These are phyloP conservation scores for Vulpes lagopus DNA, from an alignment of 2,113 vertebrate genomes.

Conservation along the genomic window DNA sequence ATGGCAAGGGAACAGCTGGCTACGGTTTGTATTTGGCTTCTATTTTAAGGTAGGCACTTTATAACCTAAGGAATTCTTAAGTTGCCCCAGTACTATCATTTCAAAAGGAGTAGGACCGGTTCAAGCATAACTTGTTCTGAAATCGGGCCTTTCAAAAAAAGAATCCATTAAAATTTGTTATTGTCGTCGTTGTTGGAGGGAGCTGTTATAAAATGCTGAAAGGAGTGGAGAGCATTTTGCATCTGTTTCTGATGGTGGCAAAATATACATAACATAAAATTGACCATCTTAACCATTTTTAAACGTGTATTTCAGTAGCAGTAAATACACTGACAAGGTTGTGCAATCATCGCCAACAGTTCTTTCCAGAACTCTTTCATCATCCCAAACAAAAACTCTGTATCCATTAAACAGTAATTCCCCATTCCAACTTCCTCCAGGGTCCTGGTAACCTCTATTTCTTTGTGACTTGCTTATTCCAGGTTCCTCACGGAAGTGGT, in stretches of 20 bases:
- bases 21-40: not conserved
- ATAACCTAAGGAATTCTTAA: constrained; percentile 55
- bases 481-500: not conserved
- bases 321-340: not conserved
- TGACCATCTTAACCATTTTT: not conserved
- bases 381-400: not conserved
- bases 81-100: not conserved
- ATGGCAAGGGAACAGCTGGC: constrained; percentile 28
- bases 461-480: not conserved
- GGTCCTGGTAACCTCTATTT: not conserved
- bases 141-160: not conserved
- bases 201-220: not conserved
- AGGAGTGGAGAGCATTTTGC: not conserved
- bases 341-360: not conserved
- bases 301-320: not conserved
- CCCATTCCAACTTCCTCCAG: not conserved
- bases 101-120: not conserved
- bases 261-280: not conserved
- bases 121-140: not conserved
- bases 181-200: not conserved
- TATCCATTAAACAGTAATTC: not conserved
- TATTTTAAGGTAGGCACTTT: constrained; percentile 69
- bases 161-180: not conserved
- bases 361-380: not conserved
- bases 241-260: not conserved